Percentiles rank a stretch among this genome's conserved stretches.
phyloP scores from a whole-genome alignment of 2,888 invertebrate genomes.

The Lutraria lutraria region DNA sequence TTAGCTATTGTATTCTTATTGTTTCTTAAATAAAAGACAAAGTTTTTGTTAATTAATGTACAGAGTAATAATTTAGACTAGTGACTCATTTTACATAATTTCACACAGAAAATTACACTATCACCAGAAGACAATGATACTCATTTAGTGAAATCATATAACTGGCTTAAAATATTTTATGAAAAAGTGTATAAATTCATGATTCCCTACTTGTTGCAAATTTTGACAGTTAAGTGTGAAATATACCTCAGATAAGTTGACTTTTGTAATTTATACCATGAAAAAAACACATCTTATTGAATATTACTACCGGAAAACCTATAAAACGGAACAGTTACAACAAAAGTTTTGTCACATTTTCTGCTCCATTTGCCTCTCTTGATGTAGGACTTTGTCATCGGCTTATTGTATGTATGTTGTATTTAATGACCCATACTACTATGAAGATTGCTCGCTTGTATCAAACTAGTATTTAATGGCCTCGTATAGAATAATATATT shows the following conservation, averaged over 20 bases:
- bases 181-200: neutral
- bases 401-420: conserved; percentile 27
- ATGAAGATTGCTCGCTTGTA: conserved; percentile 37
- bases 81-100: no score
- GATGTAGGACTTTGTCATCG: conserved; percentile 41
- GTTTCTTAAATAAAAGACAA: no score
- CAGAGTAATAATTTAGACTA: no score
- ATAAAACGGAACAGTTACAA: conserved; percentile 32
- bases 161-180: no score
- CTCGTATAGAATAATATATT: conserved; percentile 3
- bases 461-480: conserved; percentile 39
- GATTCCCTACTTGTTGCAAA: neutral
- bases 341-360: conserved; percentile 35
- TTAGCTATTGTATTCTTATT: no score
- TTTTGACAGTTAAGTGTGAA: neutral
- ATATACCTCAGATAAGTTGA: neutral
- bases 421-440: conserved; percentile 36
- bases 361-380: conserved; percentile 41
- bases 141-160: no score
- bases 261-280: conserved; percentile 16
- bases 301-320: conserved; percentile 26
- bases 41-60: no score
- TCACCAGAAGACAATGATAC: no score
- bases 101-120: no score
- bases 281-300: conserved; percentile 16